A percentile compares a stretch with the other conserved stretches of the same genome.
phyloP scores from a whole-genome alignment of 2,797 vertebrate species.

The Rhinogobio ventralis region DNA sequence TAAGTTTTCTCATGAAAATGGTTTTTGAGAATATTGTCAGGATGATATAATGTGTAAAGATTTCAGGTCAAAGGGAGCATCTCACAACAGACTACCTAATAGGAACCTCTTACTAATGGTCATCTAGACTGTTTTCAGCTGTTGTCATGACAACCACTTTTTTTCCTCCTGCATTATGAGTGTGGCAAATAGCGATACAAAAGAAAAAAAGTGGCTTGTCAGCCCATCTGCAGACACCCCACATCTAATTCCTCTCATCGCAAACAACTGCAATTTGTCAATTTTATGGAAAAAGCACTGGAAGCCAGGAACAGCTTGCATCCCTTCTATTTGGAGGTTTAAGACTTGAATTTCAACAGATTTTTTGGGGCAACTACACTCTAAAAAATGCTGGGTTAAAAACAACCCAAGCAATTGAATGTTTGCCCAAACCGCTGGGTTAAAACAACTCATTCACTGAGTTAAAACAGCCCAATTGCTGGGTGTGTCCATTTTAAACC shows the following conservation, averaged over 20 bases:
- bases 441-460: no score
- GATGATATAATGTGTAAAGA: slow-evolving; percentile 59
- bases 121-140: slow-evolving; percentile 67
- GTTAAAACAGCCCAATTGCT: no score
- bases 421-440: no score
- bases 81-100: slow-evolving; percentile 59
- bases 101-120: slow-evolving; percentile 67
- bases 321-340: slow-evolving; percentile 42
- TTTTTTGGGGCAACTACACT: not conserved
- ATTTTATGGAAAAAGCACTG: slow-evolving; percentile 51
- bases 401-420: no score
- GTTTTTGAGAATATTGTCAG: slow-evolving; percentile 35
- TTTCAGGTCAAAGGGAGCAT: slow-evolving; percentile 64
- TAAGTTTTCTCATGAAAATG: not conserved
- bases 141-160: slow-evolving; percentile 75
- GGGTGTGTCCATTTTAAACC: no score
- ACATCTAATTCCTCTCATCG: slow-evolving; percentile 19
- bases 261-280: slow-evolving; percentile 40
- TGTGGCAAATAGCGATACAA: slow-evolving; percentile 67
- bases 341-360: slow-evolving; percentile 61
- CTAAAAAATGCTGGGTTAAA: no score
- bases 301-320: slow-evolving; percentile 42
- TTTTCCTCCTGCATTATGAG: slow-evolving; percentile 64
- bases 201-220: slow-evolving; percentile 66
- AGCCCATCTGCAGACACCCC: slow-evolving; percentile 47